Evolutionary conservation across 2,888 invertebrate genomes (phyloP), one percentile per base, ranked within the genome.

Genomic region (Scaeva pyrastri): DNA sequence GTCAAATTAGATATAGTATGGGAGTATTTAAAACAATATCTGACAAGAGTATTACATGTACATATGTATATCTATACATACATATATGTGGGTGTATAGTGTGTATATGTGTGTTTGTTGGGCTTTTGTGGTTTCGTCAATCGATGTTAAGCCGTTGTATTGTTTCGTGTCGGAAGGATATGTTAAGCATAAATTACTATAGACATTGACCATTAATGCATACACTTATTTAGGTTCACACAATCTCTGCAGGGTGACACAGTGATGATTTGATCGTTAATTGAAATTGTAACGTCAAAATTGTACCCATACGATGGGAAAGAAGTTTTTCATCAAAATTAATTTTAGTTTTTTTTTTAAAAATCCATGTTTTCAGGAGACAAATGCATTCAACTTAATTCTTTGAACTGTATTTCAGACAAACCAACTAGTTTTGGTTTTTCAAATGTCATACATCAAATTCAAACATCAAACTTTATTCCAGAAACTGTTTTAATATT

Each of bases 1-100:
- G 77, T 73, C 82, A 78, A 78, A 82, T 73, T 60, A 11, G 39
- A 62, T 64, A 64, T 43, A 8, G 48, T 12, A 36, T 26, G 14
- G 19, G 43, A 66, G 45, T 68, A 72, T 72, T 36, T 50, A 66
- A 50, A 66, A 43, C 48, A 52, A 60, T 55, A 21, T 68, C 48
- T 58, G 77, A 72, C 52, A 52, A 26, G 48, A 31, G 3, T 2
- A n/a, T n/a, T n/a, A n/a, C n/a, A n/a, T 21, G 41, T 39, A 12
- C 41, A 5, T 31, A 31, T 31, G 31, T 31, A 31, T 2, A 8
- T 5, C 5, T 26, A 26, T 26, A 26, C 1, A n/a, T 31, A 31
- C 31, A 7, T 5, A 8, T n/a, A 7, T 52, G 21, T 31, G 6
- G 6, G 31, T 56, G 56, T 64, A 16, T 19, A 23, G 21, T 68